Evolutionary conservation across 1,140 invertebrate genomes (phyloP), one percentile per base, ranked within the genome.

Genomic region (Eubasilissa regina): DNA sequence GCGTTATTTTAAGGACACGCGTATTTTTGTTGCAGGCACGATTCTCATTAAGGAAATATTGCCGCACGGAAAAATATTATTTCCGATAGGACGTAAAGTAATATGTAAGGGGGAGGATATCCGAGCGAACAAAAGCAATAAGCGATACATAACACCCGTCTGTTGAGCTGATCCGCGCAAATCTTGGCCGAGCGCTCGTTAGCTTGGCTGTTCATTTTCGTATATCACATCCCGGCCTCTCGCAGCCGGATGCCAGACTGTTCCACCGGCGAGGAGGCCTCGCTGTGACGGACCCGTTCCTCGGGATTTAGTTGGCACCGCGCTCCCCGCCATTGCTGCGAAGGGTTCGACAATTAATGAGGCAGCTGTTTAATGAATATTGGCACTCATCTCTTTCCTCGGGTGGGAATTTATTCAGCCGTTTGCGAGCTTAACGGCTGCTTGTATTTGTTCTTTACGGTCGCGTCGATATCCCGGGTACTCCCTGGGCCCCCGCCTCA

Each of bases 1-100:
- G 47, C 8, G 55, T 19, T 75, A 19, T 47, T 77, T 68, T 74
- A 81, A 79, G 66, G 75, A 82, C 74, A 72, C 58, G 74, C 77
- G 77, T 78, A 80, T 80, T 82, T 81, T 79, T 79, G 81, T 74
- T 80, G 81, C 75, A 82, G 70, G 81, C 81, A 82, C 81, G 81
- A 82, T 82, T 82, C 81, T 82, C 81, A 82, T 82, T 82, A 82
- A 82, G 81, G 56, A 82, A 82, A 82, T 82, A 80, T 80, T 68
- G 81, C 78, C 81, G 64, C 66, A 48, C 75, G 81, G 81, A 82
- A 82, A 78, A 82, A 82, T 82, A 80, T 82, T 74, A 79, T 82
- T 82, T 80, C 81, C 78, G 81, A 82, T 82, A 80, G 77, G 78
- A 74, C 75, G 75, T 58, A 53, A 48, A 64, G 78, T 72, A 78